phyloP scores from a whole-genome alignment of 2,797 vertebrate genomes.

The Chaenodraco wilsoni region DNA sequence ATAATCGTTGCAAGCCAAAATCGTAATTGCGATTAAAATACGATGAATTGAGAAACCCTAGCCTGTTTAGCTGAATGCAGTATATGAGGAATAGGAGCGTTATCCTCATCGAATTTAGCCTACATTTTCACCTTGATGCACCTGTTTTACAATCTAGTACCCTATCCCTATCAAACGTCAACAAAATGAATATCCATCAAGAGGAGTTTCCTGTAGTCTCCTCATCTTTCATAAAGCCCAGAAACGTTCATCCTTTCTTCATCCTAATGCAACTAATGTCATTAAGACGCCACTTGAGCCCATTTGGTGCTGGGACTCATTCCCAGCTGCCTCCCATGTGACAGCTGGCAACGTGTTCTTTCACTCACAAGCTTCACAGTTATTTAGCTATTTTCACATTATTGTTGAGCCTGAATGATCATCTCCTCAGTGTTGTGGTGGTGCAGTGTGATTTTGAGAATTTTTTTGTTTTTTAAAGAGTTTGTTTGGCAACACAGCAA shows the following conservation, averaged over 20 bases:
- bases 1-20: too few species aligned
- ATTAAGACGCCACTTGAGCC: constrained; percentile 68
- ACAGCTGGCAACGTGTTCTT: constrained; percentile 65
- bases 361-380: constrained; percentile 58
- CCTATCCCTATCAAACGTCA: constrained; percentile 4
- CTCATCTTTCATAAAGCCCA: constrained; percentile 31
- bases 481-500: constrained; percentile 48
- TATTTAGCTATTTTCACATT: constrained; percentile 62
- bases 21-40: too few species aligned
- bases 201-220: constrained; percentile 32
- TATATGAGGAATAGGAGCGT: constrained; percentile 3
- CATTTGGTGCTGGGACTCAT: constrained; percentile 66
- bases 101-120: not conserved
- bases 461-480: constrained; percentile 46
- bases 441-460: constrained; percentile 53
- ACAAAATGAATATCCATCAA: constrained; percentile 32
- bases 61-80: not conserved
- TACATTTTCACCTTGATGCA: not conserved
- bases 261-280: constrained; percentile 62
- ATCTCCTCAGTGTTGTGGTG: constrained; percentile 44
- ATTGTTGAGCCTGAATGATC: constrained; percentile 47
- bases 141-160: not conserved
- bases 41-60: too few species aligned
- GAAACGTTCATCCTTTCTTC: constrained; percentile 52
- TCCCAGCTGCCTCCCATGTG: constrained; percentile 69